Percentiles rank a stretch among this genome's conserved stretches.
These are phyloP conservation scores for Halcyon senegalensis DNA, from an alignment of 2,113 vertebrate species.

Conservation along the genomic window DNA sequence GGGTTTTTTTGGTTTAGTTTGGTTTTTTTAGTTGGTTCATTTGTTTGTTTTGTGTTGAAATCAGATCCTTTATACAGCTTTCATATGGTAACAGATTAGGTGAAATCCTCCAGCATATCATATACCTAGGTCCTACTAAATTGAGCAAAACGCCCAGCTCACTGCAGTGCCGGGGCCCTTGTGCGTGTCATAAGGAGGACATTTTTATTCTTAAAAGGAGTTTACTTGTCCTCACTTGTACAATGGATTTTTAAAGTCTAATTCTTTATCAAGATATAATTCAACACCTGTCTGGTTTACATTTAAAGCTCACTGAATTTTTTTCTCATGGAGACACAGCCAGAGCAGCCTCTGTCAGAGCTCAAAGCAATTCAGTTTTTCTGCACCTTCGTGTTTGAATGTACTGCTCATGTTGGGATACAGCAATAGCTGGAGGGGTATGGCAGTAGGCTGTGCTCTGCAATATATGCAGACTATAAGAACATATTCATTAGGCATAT, in stretches of 20 bases:
- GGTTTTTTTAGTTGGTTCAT: no score
- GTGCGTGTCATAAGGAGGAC: fast-evolving
- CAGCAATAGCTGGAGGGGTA: fast-evolving
- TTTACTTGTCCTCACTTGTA: background rate
- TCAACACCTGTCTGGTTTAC: background rate
- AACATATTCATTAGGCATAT: background rate
- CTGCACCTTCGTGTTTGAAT: background rate
- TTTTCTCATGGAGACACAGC: background rate
- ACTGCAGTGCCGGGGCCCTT: background rate
- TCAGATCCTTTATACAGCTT: background rate
- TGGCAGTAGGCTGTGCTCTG: background rate
- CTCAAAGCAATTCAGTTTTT: background rate
- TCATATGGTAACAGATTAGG: background rate
- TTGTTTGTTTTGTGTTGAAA: background rate
- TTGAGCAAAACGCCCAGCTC: background rate
- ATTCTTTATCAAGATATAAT: background rate
- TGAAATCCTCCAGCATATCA: background rate
- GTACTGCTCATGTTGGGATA: background rate
- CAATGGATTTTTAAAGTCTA: background rate
- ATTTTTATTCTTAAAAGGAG: background rate
- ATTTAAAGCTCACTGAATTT: background rate
- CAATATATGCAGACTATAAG: background rate
- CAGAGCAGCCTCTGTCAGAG: background rate
- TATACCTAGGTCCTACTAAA: background rate
- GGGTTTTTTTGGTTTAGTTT: no score